Conservation (phyloP, 2,888 invertebrate genomes). For the Temnothorax rugatulus region DNA sequence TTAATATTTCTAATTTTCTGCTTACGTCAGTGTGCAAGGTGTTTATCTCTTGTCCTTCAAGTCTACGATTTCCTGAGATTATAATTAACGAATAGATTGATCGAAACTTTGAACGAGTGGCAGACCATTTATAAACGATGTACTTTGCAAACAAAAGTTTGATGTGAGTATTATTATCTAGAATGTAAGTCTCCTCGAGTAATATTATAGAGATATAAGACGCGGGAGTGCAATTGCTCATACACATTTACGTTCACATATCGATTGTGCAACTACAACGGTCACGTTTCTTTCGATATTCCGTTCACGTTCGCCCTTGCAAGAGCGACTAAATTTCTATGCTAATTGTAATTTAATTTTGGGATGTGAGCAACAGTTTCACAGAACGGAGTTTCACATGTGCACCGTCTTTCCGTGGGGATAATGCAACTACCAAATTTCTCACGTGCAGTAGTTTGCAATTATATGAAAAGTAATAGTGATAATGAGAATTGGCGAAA, state of each 20-base stretch:
- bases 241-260: slow-evolving; percentile 9
- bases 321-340: slow-evolving; percentile 40
- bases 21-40: not conserved
- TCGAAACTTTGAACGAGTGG: not conserved
- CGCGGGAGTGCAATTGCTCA: not conserved
- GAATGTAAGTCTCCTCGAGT: slow-evolving; percentile 3
- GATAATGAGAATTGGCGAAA: slow-evolving; percentile 6
- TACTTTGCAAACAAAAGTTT: slow-evolving; percentile 25
- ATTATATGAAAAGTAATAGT: slow-evolving; percentile 36
- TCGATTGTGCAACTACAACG: not conserved
- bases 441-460: not conserved
- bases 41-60: not conserved
- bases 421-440: slow-evolving; percentile 24
- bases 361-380: slow-evolving; percentile 4
- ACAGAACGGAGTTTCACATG: not conserved
- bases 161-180: not conserved
- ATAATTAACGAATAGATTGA: not conserved
- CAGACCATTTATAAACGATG: slow-evolving; percentile 7
- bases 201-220: not conserved
- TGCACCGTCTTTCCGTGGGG: not conserved
- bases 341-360: slow-evolving; percentile 49
- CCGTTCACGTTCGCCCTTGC: slow-evolving; percentile 17
- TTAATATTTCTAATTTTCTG: not conserved
- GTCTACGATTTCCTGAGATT: not conserved
- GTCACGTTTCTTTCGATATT: slow-evolving; percentile 15